phyloP scores from a whole-genome alignment of 2,113 vertebrate species.

The Carettochelys insculpta region DNA sequence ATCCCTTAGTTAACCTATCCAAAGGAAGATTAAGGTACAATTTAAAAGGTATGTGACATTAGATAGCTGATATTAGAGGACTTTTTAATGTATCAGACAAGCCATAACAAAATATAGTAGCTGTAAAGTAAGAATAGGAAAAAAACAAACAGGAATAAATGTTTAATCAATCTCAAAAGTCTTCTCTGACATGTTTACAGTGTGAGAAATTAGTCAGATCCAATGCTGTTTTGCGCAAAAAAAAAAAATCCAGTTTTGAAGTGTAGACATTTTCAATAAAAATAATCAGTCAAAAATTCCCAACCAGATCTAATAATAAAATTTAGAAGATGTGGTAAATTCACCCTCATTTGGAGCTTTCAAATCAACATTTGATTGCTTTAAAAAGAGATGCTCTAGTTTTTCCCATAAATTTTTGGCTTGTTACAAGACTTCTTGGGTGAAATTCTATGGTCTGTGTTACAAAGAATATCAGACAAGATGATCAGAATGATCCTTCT shows the following conservation, averaged over 20 bases:
- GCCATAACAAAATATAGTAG: background rate
- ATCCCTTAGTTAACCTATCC: background rate
- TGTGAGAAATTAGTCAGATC: too few relatives aligned
- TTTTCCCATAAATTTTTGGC: background rate
- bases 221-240: background rate
- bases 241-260: background rate
- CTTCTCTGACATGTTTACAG: too few relatives aligned
- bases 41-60: background rate
- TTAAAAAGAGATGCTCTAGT: background rate
- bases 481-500: background rate
- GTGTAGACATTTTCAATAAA: too few relatives aligned
- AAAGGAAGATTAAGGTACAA: background rate
- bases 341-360: background rate
- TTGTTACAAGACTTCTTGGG: background rate
- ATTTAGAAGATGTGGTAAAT: background rate
- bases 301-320: background rate
- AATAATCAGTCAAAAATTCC: too few relatives aligned
- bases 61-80: background rate
- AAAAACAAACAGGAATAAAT: background rate
- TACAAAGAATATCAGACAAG: background rate
- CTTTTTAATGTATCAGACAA: background rate
- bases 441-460: background rate
- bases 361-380: background rate
- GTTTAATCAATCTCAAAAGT: background rate
- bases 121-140: background rate